Percentiles rank a stretch among this genome's conserved stretches.
Conservation (phyloP, 2,888 invertebrate genomes). For the Nemapogon koenigi region DNA sequence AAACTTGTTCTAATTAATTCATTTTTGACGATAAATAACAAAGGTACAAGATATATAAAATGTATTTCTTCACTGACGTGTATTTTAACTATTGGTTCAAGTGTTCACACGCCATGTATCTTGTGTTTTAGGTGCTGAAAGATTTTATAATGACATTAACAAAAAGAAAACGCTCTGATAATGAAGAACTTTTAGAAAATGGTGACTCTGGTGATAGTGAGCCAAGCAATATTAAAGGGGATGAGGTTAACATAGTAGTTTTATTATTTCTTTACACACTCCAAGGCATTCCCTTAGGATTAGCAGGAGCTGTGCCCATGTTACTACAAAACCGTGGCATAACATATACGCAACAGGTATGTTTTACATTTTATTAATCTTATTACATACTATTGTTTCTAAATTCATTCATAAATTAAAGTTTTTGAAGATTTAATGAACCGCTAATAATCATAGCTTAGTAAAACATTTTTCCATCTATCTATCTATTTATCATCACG, state of each 20-base stretch:
- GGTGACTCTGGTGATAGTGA: conserved; percentile 31
- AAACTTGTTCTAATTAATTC: no score
- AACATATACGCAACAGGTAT: conserved; percentile 90
- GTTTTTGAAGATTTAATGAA: no score
- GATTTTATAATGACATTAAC: conserved; percentile 43
- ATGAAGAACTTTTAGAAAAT: conserved; percentile 48
- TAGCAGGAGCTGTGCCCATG: conserved; percentile 95
- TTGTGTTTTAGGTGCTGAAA: conserved; percentile 34
- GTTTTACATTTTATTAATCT: conserved; percentile 1
- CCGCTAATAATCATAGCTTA: no score
- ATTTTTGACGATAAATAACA: no score
- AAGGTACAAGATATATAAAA: no score
- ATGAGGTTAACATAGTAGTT: conserved; percentile 82
- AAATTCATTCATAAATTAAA: no score
- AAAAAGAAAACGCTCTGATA: conserved; percentile 47
- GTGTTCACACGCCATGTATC: conserved; percentile 16
- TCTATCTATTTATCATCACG: no score
- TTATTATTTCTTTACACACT: conserved; percentile 92
- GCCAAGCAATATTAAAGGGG: conserved; percentile 69
- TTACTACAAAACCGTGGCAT: conserved; percentile 91
- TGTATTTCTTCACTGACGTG: conserved; percentile 32
- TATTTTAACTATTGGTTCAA: conserved; percentile 28
- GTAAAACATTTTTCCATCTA: no score
- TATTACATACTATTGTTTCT: not conserved
- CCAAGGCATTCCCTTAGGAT: conserved; percentile 94